Evolutionary conservation across 2,888 invertebrate species (phyloP).

Genomic region (Melangyna quadrimaculata): DNA sequence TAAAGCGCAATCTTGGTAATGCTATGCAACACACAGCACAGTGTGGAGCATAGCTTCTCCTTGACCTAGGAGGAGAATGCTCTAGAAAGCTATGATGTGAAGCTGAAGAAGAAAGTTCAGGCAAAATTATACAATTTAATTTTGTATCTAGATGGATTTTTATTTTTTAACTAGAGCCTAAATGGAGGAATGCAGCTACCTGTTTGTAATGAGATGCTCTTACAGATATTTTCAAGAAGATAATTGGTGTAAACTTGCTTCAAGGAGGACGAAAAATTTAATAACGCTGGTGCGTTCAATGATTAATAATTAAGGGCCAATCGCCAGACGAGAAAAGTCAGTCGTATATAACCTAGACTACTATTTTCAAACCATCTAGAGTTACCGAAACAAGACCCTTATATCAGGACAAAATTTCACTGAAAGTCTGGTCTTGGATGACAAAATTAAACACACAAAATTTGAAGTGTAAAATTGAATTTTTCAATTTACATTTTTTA

Average conservation of each 20-base stretch:
- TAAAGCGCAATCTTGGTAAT: constrained; percentile 8
- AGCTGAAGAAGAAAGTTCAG: constrained; percentile 22
- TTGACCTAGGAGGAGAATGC: constrained; percentile 63
- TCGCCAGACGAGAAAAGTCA: too few species aligned
- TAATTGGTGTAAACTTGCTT: background rate
- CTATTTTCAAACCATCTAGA: too few species aligned
- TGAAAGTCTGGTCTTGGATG: too few species aligned
- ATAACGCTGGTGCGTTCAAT: too few species aligned
- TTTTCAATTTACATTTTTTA: too few species aligned
- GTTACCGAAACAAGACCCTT: too few species aligned
- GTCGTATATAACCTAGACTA: too few species aligned
- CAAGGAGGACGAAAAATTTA: background rate
- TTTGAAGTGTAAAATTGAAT: too few species aligned
- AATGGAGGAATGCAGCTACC: background rate
- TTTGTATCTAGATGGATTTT: background rate
- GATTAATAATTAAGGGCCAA: too few species aligned
- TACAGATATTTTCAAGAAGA: background rate
- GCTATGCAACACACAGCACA: constrained; percentile 3
- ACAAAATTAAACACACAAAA: too few species aligned
- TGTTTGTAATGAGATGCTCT: background rate
- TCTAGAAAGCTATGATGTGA: background rate
- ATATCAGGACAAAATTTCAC: too few species aligned
- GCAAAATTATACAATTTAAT: background rate
- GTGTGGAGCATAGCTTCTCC: constrained; percentile 23
- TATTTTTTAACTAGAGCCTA: background rate